phyloP scores from a whole-genome alignment of 2,888 invertebrate genomes.

The Mesorhabditis sp. region DNA sequence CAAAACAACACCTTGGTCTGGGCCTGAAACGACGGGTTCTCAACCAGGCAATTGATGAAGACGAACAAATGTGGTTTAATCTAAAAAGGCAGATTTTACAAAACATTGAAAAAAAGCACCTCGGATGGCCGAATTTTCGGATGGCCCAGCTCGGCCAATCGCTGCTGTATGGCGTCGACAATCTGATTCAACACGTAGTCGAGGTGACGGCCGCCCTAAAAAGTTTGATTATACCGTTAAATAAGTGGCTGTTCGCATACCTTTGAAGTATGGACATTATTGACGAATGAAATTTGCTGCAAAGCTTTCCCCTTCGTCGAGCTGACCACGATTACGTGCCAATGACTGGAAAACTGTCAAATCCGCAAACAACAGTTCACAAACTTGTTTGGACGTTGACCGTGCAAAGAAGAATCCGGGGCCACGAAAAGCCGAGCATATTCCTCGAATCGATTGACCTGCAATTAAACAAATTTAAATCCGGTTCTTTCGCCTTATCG shows the following conservation, averaged over 20 bases:
- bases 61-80: slow-evolving; percentile 91
- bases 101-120: no score
- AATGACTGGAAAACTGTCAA: no score
- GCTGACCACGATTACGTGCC: no score
- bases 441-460: slow-evolving; percentile 83
- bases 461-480: slow-evolving; percentile 19
- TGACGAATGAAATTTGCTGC: slow-evolving; percentile 89
- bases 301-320: not conserved
- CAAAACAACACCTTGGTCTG: slow-evolving; percentile 78
- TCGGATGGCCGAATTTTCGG: slow-evolving; percentile 79
- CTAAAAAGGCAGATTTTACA: no score
- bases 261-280: slow-evolving; percentile 94
- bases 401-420: slow-evolving; percentile 61
- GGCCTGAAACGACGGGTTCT: slow-evolving; percentile 97
- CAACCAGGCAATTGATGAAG: slow-evolving; percentile 91
- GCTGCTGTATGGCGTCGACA: slow-evolving; percentile 79
- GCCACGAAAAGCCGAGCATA: slow-evolving; percentile 86
- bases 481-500: not conserved
- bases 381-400: not conserved
- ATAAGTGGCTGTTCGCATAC: slow-evolving; percentile 6
- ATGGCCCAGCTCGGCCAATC: slow-evolving; percentile 75
- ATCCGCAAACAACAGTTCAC: no score
- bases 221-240: not conserved
- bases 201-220: slow-evolving; percentile 84
- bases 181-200: slow-evolving; percentile 86